Conservation (phyloP, 1,140 invertebrate genomes). For the Linepithema humile region DNA sequence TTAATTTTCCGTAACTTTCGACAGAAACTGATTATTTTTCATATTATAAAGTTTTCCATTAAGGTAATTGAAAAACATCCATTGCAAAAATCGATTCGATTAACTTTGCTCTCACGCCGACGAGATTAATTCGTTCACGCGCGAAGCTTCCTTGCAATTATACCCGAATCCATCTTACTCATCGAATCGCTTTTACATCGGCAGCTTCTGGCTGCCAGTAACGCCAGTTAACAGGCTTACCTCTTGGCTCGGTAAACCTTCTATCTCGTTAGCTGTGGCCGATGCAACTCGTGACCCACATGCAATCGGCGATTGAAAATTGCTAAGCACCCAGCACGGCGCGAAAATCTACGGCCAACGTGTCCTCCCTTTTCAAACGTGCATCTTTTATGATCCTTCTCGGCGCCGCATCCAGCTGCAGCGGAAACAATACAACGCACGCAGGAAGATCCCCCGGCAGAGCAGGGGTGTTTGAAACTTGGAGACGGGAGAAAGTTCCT, state of each 20-base stretch:
- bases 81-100: neutral
- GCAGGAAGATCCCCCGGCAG: neutral
- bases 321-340: slow-evolving; percentile 65
- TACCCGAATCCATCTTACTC: slow-evolving; percentile 1
- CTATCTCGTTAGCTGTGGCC: slow-evolving; percentile 80
- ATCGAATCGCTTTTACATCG: neutral
- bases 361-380: neutral
- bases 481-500: neutral
- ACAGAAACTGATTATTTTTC: neutral
- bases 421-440: neutral
- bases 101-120: neutral
- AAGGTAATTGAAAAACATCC: neutral
- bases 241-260: slow-evolving; percentile 79
- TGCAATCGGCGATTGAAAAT: slow-evolving; percentile 81
- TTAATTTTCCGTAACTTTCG: neutral
- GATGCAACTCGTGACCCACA: slow-evolving; percentile 83
- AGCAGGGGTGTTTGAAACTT: neutral
- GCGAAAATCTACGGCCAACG: neutral
- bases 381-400: neutral
- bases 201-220: neutral
- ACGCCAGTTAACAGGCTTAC: slow-evolving; percentile 79
- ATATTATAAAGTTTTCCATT: neutral
- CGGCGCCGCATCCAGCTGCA: neutral
- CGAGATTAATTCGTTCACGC: neutral
- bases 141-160: neutral